phyloP scores from a whole-genome alignment of 2,797 vertebrate genomes.

The Pseudochromis fuscus region DNA sequence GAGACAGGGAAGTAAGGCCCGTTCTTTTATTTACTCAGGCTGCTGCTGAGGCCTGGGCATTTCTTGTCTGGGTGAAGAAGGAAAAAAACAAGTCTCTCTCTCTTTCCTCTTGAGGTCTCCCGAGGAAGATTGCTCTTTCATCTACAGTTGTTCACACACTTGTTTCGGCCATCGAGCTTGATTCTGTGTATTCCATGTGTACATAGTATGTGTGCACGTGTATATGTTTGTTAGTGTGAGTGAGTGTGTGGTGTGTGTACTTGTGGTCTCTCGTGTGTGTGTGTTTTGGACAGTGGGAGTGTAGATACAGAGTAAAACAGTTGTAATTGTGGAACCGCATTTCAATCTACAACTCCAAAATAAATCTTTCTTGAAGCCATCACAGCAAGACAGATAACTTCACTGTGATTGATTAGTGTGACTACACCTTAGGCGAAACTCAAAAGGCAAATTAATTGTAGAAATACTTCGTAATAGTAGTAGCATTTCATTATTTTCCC shows the following conservation, averaged over 20 bases:
- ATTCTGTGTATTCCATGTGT: conserved; percentile 62
- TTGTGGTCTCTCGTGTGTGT: conserved; percentile 14
- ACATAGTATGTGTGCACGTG: conserved; percentile 57
- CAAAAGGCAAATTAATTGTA: background rate
- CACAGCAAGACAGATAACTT: conserved; percentile 5
- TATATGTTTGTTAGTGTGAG: conserved; percentile 50
- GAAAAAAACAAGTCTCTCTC: conserved; percentile 80
- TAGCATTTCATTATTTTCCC: background rate
- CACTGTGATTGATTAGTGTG: background rate
- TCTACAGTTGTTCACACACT: conserved; percentile 97
- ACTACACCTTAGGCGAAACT: background rate
- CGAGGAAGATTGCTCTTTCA: conserved; percentile 88
- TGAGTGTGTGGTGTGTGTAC: conserved; percentile 28
- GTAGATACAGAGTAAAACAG: conserved; percentile 7
- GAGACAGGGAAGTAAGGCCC: conserved; percentile 96
- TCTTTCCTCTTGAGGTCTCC: conserved; percentile 78
- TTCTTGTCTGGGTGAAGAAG: conserved; percentile 97
- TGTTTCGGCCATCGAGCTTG: conserved; percentile 89
- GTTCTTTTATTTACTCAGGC: conserved; percentile 99
- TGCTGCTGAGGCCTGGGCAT: conserved; percentile 94
- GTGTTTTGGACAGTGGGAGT: background rate
- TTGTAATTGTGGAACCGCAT: conserved; percentile 12
- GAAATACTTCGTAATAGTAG: conserved; percentile 5
- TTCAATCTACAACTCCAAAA: conserved; percentile 19
- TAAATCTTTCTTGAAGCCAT: conserved; percentile 9